Percentiles rank a stretch among this genome's conserved stretches.
phyloP scores from a whole-genome alignment of 2,797 vertebrate genomes.

The Pteropus rufus region DNA sequence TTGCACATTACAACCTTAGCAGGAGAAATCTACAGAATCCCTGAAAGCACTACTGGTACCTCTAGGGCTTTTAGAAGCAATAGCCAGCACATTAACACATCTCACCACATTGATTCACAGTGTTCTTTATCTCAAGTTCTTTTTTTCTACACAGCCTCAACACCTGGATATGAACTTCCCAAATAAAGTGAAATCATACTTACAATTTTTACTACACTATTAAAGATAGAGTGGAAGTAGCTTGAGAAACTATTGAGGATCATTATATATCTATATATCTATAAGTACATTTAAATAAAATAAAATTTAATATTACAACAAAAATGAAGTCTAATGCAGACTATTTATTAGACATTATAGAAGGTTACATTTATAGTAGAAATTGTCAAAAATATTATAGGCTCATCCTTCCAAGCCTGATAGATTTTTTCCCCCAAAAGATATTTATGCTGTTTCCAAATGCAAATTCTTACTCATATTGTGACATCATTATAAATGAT shows the following conservation, averaged over 20 bases:
- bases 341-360: not conserved
- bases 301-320: not conserved
- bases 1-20: not conserved
- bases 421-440: not conserved
- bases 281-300: not conserved
- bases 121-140: not conserved
- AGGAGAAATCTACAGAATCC: not conserved
- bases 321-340: not conserved
- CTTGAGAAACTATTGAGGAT: not conserved
- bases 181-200: not conserved
- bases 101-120: not conserved
- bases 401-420: not conserved
- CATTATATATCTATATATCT: not conserved
- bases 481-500: constrained; percentile 48
- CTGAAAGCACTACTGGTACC: not conserved
- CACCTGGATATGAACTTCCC: not conserved
- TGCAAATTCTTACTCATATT: not conserved
- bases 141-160: not conserved
- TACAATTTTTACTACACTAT: not conserved
- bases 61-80: not conserved
- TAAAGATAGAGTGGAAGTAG: not conserved
- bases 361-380: not conserved
- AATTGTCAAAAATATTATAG: not conserved
- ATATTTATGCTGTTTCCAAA: not conserved
- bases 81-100: not conserved